phyloP scores from a whole-genome alignment of 2,797 vertebrate species.

The Psittacula echo region DNA sequence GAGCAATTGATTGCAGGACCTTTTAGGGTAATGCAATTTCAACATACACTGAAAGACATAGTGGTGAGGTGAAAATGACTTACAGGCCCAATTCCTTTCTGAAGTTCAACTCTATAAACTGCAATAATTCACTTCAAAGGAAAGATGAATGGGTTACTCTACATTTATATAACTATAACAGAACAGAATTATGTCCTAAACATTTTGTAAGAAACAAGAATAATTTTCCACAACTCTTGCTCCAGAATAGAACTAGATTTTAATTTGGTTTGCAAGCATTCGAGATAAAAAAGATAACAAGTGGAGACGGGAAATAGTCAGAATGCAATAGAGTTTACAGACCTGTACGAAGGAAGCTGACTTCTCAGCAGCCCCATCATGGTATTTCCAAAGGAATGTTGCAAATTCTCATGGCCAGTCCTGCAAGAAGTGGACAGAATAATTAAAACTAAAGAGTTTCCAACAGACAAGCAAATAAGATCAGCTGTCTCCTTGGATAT shows the following conservation, averaged over 20 bases:
- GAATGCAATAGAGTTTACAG: constrained; percentile 7
- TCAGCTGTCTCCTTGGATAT: constrained; percentile 20
- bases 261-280: background rate
- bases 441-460: background rate
- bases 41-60: background rate
- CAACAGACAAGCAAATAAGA: constrained; percentile 17
- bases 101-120: constrained; percentile 18
- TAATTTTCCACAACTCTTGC: background rate
- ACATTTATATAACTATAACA: background rate
- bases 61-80: constrained; percentile 9
- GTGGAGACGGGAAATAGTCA: background rate
- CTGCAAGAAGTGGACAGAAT: constrained; percentile 19
- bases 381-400: background rate
- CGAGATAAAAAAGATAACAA: background rate
- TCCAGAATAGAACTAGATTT: background rate
- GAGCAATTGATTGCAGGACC: background rate
- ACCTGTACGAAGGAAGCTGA: constrained; percentile 10
- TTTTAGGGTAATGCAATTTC: constrained; percentile 40
- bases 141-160: background rate
- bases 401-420: constrained; percentile 12
- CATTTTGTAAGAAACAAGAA: constrained; percentile 6
- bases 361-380: background rate
- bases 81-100: constrained; percentile 17
- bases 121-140: constrained; percentile 1
- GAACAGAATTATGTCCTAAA: background rate